A percentile compares a stretch with the other conserved stretches of the same genome.
Evolutionary conservation across 2,113 vertebrate species (phyloP).

Genomic region (Oreochromis tanganicae): DNA sequence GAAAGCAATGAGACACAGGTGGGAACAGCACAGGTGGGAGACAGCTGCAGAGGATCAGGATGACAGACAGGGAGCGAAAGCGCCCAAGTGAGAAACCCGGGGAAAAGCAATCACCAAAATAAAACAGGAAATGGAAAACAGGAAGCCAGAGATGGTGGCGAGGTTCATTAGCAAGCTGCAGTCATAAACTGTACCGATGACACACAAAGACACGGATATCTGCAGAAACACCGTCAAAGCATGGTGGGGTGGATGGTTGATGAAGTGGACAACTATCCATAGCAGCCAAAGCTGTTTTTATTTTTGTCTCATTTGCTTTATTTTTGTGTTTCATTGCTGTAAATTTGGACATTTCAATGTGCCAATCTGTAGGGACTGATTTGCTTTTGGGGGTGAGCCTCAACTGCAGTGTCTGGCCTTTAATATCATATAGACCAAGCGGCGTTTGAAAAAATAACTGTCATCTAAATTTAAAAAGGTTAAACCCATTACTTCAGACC

Average conservation of each 20-base stretch:
- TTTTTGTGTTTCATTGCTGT: neutral
- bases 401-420: neutral
- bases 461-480: neutral
- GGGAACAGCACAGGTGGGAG: rapidly evolving
- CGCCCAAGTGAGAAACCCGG: neutral
- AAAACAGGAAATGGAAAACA: neutral
- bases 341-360: neutral
- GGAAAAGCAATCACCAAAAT: neutral
- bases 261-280: neutral
- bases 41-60: neutral
- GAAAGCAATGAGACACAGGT: neutral
- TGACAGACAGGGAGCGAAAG: neutral
- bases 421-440: neutral
- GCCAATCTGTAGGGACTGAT: neutral
- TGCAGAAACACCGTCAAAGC: neutral
- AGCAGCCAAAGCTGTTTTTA: neutral
- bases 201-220: neutral
- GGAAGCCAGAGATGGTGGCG: neutral
- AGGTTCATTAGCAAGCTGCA: neutral
- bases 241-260: neutral
- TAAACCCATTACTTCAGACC: neutral
- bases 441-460: rapidly evolving
- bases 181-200: neutral
- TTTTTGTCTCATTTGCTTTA: neutral
- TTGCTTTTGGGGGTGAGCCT: neutral